Evolutionary conservation across 1,140 invertebrate species (phyloP).

Genomic region (Ctenoplectra terminalis): DNA sequence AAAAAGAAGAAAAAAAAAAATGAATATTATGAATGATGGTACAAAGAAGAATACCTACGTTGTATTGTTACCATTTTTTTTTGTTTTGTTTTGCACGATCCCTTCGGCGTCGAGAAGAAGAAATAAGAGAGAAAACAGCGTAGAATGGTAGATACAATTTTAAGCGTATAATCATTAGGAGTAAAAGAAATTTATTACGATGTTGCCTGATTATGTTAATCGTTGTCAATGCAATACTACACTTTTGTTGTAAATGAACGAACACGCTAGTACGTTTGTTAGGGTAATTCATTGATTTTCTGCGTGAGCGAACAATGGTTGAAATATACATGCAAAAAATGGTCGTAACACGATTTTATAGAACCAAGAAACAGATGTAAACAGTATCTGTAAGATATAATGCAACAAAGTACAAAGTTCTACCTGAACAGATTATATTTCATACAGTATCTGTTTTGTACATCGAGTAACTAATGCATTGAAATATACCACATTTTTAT

Average conservation of each 20-base stretch:
- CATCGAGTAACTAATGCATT: slow-evolving; percentile 45
- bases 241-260: slow-evolving; percentile 16
- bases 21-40: neutral
- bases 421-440: slow-evolving; percentile 60
- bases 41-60: neutral
- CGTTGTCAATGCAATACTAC: slow-evolving; percentile 31
- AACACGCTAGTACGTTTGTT: slow-evolving; percentile 14
- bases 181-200: slow-evolving; percentile 16
- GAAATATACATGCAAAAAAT: slow-evolving; percentile 8
- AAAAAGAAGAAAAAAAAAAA: neutral
- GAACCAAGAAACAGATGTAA: slow-evolving; percentile 26
- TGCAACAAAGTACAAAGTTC: slow-evolving; percentile 58
- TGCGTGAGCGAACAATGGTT: slow-evolving; percentile 33
- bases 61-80: slow-evolving; percentile 7
- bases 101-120: neutral
- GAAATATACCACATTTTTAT: slow-evolving; percentile 58
- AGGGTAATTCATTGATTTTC: slow-evolving; percentile 10
- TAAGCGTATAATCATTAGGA: slow-evolving; percentile 36
- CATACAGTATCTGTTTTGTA: slow-evolving; percentile 57
- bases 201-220: slow-evolving; percentile 30
- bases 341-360: slow-evolving; percentile 28
- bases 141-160: slow-evolving; percentile 38
- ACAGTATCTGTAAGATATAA: slow-evolving; percentile 40
- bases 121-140: neutral
- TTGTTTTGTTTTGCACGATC: neutral